These are phyloP conservation scores for Tenodera sinensis DNA, from an alignment of 2,888 invertebrate species.

Conservation along the genomic window DNA sequence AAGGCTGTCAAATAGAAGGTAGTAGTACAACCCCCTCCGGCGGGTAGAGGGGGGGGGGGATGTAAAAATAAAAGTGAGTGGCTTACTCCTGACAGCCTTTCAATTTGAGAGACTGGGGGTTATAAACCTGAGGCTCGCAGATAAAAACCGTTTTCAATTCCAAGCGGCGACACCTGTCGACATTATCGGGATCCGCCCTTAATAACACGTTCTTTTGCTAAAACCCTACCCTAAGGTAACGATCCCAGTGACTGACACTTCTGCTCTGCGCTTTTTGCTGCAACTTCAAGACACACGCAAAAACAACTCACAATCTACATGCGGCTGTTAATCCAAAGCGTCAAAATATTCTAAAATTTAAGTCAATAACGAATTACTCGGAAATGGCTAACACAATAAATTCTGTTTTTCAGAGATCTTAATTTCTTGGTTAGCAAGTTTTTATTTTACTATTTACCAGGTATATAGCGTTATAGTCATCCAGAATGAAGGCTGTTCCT, in stretches of 20 bases:
- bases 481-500: too few relatives aligned
- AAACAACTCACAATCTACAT: too few relatives aligned
- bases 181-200: not conserved
- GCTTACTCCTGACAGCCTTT: conserved; percentile 23
- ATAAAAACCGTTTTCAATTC: not conserved
- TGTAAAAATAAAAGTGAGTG: not conserved
- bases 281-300: too few relatives aligned
- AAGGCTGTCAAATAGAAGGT: not conserved
- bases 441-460: too few relatives aligned
- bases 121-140: not conserved
- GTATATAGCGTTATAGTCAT: too few relatives aligned
- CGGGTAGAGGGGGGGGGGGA: not conserved
- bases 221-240: not conserved
- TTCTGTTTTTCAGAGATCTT: too few relatives aligned
- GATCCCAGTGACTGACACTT: not conserved
- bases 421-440: too few relatives aligned
- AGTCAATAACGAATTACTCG: too few relatives aligned
- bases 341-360: too few relatives aligned
- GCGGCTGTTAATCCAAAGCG: too few relatives aligned
- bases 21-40: not conserved
- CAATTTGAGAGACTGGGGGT: conserved; percentile 20
- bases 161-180: conserved; percentile 6
- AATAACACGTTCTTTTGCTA: not conserved
- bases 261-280: not conserved
- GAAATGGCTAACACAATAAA: too few relatives aligned